These are phyloP conservation scores for Hylia prasina DNA, from an alignment of 2,113 vertebrate species.

Conservation along the genomic window DNA sequence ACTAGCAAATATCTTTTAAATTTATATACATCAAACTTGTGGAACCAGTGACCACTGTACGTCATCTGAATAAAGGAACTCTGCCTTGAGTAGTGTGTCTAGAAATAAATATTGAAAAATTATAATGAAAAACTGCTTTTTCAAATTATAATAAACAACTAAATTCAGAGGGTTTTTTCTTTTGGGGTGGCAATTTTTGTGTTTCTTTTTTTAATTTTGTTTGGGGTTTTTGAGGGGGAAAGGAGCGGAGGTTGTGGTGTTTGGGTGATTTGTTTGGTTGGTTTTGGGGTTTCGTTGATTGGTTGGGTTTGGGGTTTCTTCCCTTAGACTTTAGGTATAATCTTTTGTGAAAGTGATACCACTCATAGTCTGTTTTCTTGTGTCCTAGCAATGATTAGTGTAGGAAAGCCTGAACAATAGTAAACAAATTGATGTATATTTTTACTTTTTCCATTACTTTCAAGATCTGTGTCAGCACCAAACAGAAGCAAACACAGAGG, in stretches of 20 bases:
- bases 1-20: neutral
- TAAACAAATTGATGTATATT: neutral
- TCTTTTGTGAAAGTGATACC: neutral
- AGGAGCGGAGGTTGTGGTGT: accelerated
- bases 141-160: neutral
- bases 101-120: neutral
- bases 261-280: neutral
- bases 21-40: neutral
- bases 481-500: neutral
- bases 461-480: neutral
- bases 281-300: accelerated
- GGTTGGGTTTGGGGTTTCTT: neutral
- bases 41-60: neutral
- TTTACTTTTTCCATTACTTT: neutral
- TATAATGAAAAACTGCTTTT: neutral
- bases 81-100: neutral
- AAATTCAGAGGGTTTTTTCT: neutral
- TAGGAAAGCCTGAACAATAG: neutral
- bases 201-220: neutral
- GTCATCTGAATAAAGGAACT: neutral
- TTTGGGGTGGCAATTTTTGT: accelerated
- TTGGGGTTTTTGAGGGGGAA: accelerated
- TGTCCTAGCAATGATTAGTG: neutral
- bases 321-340: neutral
- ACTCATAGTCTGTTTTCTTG: neutral